Evolutionary conservation across 2,888 invertebrate genomes (phyloP).

Genomic region (Tenodera sinensis): DNA sequence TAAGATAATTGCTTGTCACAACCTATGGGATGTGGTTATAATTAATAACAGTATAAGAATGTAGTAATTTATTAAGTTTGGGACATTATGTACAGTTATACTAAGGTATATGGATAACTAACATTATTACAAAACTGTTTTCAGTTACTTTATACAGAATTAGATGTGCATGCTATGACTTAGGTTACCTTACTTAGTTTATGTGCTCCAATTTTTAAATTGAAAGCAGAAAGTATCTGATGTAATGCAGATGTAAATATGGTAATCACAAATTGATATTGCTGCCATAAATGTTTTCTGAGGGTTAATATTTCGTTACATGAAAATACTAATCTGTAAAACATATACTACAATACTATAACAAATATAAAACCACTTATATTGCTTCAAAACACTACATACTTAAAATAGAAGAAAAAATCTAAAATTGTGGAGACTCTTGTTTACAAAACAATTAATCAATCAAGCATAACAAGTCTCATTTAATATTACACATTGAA

Average conservation of each 20-base stretch:
- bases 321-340: not conserved
- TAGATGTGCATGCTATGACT: too few species aligned
- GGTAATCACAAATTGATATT: not conserved
- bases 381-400: not conserved
- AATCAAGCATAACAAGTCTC: not conserved
- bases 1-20: too few species aligned
- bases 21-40: too few species aligned
- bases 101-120: too few species aligned
- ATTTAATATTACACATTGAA: not conserved
- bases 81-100: too few species aligned
- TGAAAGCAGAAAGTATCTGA: not conserved
- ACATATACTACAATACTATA: not conserved
- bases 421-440: not conserved
- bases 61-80: too few species aligned
- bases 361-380: not conserved
- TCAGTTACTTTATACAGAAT: too few species aligned
- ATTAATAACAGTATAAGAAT: too few species aligned
- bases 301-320: not conserved
- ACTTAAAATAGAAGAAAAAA: not conserved
- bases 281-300: not conserved
- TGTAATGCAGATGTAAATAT: not conserved
- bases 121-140: too few species aligned
- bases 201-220: not conserved
- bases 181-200: not conserved
- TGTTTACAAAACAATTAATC: not conserved